Conservation (phyloP, 2,888 invertebrate species). For the Phyllotreta cruciferae region DNA sequence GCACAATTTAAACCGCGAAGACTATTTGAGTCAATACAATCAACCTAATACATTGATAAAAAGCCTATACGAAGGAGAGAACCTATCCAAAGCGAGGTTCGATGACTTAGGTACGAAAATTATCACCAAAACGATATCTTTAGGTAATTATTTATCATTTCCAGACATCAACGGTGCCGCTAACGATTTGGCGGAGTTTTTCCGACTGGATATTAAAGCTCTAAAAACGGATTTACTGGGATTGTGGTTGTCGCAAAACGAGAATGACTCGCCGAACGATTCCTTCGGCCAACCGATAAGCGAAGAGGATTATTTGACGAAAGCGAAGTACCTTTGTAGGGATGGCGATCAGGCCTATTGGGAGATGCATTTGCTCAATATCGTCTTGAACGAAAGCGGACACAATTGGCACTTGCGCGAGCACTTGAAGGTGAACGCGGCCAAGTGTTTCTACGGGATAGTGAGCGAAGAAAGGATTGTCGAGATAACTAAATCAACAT, state of each 20-base stretch:
- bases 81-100: conserved; percentile 56
- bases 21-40: conserved; percentile 58
- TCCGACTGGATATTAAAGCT: conserved; percentile 56
- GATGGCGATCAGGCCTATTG: conserved; percentile 36
- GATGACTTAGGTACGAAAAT: conserved; percentile 51
- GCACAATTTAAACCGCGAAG: conserved; percentile 58
- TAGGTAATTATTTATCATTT: conserved; percentile 25
- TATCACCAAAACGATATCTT: neutral
- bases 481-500: conserved; percentile 39
- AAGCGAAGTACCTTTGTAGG: conserved; percentile 47
- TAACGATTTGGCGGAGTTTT: conserved; percentile 58
- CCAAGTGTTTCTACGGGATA: conserved; percentile 53
- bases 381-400: conserved; percentile 35
- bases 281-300: neutral
- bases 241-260: conserved; percentile 49
- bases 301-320: conserved; percentile 45
- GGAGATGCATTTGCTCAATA: conserved; percentile 40
- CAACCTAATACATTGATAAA: conserved; percentile 59
- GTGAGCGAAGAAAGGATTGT: conserved; percentile 46
- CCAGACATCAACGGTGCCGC: conserved; percentile 62
- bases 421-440: conserved; percentile 46
- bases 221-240: conserved; percentile 56
- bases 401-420: conserved; percentile 31
- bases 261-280: conserved; percentile 32
- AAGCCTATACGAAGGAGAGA: conserved; percentile 61